A percentile compares a stretch with the other conserved stretches of the same genome.
Evolutionary conservation across 2,888 invertebrate species (phyloP).

Genomic region (Scrobipalpa costella): DNA sequence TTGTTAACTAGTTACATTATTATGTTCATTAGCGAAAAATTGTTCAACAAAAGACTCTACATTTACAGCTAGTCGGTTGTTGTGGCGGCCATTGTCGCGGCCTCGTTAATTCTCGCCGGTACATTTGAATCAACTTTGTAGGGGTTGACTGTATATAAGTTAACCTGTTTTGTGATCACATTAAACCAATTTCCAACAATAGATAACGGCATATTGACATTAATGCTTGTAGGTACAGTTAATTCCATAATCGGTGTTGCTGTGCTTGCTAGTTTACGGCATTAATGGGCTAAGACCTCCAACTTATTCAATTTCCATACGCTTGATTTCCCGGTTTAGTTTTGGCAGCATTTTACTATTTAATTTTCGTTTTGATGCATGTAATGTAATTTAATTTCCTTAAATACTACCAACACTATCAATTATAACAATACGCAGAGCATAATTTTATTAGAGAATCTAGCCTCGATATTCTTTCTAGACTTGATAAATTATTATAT

Average conservation of each 20-base stretch:
- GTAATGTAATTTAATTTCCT: too few relatives aligned
- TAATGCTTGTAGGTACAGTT: conserved; percentile 10
- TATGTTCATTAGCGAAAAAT: conserved; percentile 26
- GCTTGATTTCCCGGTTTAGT: neutral
- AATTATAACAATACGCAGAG: too few relatives aligned
- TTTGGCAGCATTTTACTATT: neutral
- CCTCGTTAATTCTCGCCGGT: conserved; percentile 14
- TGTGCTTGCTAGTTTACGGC: too few relatives aligned
- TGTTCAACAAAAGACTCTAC: conserved; percentile 18
- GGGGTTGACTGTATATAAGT: conserved; percentile 2
- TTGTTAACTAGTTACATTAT: conserved; percentile 9
- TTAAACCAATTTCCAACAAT: conserved; percentile 11
- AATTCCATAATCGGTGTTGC: neutral
- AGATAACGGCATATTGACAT: conserved; percentile 15
- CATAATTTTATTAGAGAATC: too few relatives aligned
- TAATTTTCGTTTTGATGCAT: too few relatives aligned
- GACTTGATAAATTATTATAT: too few relatives aligned
- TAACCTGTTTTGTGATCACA: conserved; percentile 8
- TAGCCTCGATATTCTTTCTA: too few relatives aligned
- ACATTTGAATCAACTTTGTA: neutral
- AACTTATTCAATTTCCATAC: neutral
- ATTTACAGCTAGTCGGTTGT: conserved; percentile 25
- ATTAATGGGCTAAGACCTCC: neutral
- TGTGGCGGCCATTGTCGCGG: conserved; percentile 30
- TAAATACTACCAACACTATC: too few relatives aligned